Evolutionary conservation across 2,113 vertebrate species (phyloP).

Genomic region (Euleptes europaea): DNA sequence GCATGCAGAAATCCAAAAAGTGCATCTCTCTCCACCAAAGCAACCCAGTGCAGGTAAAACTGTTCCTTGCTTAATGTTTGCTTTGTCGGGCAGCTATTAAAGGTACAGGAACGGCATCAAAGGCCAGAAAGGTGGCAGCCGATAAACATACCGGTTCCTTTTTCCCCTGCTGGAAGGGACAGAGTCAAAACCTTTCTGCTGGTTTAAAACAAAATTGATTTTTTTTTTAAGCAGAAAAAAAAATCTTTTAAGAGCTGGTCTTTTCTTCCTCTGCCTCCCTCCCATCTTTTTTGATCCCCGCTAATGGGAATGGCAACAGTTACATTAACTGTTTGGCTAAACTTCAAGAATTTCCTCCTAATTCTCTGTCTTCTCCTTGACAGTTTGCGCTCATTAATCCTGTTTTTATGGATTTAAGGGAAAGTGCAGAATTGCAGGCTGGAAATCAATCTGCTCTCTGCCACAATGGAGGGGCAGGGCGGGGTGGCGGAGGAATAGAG

Average conservation of each 20-base stretch:
- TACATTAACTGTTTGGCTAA: conserved; percentile 56
- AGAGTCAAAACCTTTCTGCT: conserved; percentile 8
- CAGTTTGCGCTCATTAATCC: conserved; percentile 54
- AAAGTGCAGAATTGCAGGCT: conserved; percentile 15
- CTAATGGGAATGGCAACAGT: conserved; percentile 47
- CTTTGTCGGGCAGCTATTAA: not conserved
- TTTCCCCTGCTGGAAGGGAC: not conserved
- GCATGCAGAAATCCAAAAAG: too few relatives aligned
- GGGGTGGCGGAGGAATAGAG: not conserved
- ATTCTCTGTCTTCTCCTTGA: conserved; percentile 47
- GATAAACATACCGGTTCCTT: not conserved
- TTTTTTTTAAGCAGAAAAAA: not conserved
- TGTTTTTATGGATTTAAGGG: not conserved
- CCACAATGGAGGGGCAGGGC: not conserved
- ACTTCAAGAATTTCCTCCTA: conserved; percentile 33
- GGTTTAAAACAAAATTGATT: conserved; percentile 1
- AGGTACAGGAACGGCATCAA: not conserved
- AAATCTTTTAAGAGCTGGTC: conserved; percentile 35
- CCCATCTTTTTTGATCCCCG: not conserved
- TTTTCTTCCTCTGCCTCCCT: rapidly evolving
- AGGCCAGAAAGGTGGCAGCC: not conserved
- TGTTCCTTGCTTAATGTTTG: rapidly evolving
- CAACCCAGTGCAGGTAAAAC: not conserved
- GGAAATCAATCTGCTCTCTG: not conserved
- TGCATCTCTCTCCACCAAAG: too few relatives aligned